Percentiles rank a stretch among this genome's conserved stretches.
Conservation (phyloP, 2,888 invertebrate species). For the Ectemnius lituratus region DNA sequence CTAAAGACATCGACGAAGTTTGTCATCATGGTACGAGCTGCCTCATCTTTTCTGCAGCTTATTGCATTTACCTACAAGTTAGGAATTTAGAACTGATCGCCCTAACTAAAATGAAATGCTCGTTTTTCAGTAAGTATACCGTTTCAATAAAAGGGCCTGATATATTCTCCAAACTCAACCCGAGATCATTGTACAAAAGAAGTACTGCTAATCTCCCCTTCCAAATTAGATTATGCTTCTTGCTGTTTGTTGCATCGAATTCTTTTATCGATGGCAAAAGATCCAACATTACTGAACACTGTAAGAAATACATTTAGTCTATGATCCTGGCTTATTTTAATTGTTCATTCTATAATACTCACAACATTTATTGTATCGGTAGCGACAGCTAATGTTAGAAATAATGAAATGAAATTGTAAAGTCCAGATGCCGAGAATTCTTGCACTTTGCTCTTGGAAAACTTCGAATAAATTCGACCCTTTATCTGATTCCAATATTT, state of each 20-base stretch:
- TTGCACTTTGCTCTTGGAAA: conserved; percentile 80
- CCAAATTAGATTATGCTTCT: conserved; percentile 67
- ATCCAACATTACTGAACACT: conserved; percentile 71
- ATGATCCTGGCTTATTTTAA: neutral
- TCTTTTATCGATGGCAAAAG: conserved; percentile 68
- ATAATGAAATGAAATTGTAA: conserved; percentile 79
- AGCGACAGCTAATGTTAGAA: conserved; percentile 77
- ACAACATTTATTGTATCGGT: conserved; percentile 77
- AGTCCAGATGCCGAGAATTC: conserved; percentile 80
- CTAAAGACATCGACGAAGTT: conserved; percentile 69
- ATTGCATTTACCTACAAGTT: conserved; percentile 65
- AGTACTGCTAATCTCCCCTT: conserved; percentile 71
- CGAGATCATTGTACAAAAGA: conserved; percentile 68
- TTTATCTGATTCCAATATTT: conserved; percentile 79
- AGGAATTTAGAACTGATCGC: neutral
- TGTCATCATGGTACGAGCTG: conserved; percentile 70
- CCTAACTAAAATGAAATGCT: neutral
- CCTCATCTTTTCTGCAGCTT: conserved; percentile 71
- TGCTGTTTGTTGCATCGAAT: conserved; percentile 51
- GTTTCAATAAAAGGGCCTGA: conserved; percentile 58
- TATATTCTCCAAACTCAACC: conserved; percentile 56
- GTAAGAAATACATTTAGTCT: conserved; percentile 26
- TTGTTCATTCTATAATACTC: conserved; percentile 45
- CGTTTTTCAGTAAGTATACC: conserved; percentile 42
- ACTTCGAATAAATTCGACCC: conserved; percentile 81